phyloP scores from a whole-genome alignment of 2,113 vertebrate genomes.

The Plecotus auritus region DNA sequence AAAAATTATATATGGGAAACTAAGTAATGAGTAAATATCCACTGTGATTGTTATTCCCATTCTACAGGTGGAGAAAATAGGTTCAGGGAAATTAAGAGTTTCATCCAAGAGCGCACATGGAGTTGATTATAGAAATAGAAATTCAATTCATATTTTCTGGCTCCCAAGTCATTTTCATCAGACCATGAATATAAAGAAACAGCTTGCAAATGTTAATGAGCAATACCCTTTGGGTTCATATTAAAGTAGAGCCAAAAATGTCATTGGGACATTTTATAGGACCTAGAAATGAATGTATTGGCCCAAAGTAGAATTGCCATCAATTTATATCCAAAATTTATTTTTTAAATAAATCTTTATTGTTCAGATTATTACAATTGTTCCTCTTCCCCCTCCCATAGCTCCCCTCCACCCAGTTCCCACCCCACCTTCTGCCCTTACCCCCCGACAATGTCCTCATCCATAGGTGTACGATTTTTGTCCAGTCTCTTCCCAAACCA shows the following conservation, averaged over 20 bases:
- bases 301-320: constrained; percentile 46
- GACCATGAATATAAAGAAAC: constrained; percentile 45
- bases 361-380: too few relatives aligned
- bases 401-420: too few relatives aligned
- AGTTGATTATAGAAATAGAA: not conserved
- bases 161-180: constrained; percentile 50
- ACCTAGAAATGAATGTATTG: constrained; percentile 46
- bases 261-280: constrained; percentile 19
- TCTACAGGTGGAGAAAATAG: constrained; percentile 5
- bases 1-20: not conserved
- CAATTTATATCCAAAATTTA: constrained; percentile 44
- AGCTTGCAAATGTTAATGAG: constrained; percentile 68
- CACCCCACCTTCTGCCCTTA: too few relatives aligned
- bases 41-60: not conserved
- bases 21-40: not conserved
- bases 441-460: too few relatives aligned
- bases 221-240: constrained; percentile 49
- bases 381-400: too few relatives aligned
- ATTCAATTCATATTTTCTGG: constrained; percentile 52
- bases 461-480: too few relatives aligned
- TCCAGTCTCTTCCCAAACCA: too few relatives aligned
- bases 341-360: too few relatives aligned
- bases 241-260: constrained; percentile 58
- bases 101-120: not conserved
- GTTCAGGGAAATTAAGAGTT: not conserved